Conservation (phyloP, 2,888 invertebrate genomes). For the Tiphia femorata region DNA sequence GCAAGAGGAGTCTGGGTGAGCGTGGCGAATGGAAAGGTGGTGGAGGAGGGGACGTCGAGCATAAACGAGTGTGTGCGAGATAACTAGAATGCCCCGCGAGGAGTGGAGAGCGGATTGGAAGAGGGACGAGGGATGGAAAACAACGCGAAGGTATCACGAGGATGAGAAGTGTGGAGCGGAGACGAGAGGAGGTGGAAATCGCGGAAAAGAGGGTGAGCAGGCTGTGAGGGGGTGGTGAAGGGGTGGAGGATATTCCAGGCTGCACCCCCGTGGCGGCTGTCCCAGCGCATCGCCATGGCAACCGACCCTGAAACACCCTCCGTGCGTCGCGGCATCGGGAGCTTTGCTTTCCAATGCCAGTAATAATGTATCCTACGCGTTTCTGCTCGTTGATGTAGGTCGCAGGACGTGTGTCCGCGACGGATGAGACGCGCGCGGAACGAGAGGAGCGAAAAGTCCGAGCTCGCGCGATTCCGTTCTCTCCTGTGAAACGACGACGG, state of each 20-base stretch:
- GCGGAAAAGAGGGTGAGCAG: constrained; percentile 50
- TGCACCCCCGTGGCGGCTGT: constrained; percentile 50
- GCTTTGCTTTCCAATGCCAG: constrained; percentile 66
- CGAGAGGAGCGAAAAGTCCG: too few relatives aligned
- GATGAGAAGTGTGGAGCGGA: constrained; percentile 8
- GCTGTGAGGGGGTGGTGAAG: constrained; percentile 46
- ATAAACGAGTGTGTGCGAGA: constrained; percentile 3
- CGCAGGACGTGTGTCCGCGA: constrained; percentile 47
- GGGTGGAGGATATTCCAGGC: constrained; percentile 54
- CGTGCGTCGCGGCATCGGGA: constrained; percentile 57
- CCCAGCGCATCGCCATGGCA: constrained; percentile 60
- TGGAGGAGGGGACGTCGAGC: background rate
- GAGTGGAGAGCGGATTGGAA: constrained; percentile 1
- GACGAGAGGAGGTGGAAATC: constrained; percentile 25
- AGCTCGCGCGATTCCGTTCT: too few relatives aligned
- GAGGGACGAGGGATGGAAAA: constrained; percentile 1
- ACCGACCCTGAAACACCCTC: constrained; percentile 64
- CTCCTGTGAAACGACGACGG: too few relatives aligned
- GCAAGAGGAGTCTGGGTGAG: too few relatives aligned
- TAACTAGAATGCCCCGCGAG: background rate
- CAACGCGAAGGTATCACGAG: background rate
- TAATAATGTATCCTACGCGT: constrained; percentile 64
- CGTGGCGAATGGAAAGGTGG: too few relatives aligned
- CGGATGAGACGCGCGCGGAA: background rate
- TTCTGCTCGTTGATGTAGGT: constrained; percentile 63